These are phyloP conservation scores for Drosophila lutescens DNA, from an alignment of 2,888 invertebrate genomes.

Conservation along the genomic window DNA sequence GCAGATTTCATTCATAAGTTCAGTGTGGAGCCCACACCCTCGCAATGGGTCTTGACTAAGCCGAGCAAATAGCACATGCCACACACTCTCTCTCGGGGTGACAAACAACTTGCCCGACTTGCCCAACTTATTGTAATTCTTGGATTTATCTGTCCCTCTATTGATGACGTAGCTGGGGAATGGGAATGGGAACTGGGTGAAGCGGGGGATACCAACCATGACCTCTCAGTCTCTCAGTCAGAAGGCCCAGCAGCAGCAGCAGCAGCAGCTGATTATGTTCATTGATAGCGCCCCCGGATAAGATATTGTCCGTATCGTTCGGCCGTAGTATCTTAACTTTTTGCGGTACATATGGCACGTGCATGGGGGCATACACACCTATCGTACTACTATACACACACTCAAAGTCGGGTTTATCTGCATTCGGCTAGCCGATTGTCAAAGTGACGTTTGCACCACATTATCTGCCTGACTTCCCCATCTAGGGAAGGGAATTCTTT, in stretches of 20 bases:
- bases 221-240: slow-evolving; percentile 49
- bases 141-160: slow-evolving; percentile 48
- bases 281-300: slow-evolving; percentile 76
- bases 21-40: slow-evolving; percentile 22
- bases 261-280: slow-evolving; percentile 66
- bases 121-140: slow-evolving; percentile 48
- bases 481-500: slow-evolving; percentile 44
- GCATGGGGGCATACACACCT: slow-evolving; percentile 59
- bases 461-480: slow-evolving; percentile 50
- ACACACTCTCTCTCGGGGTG: slow-evolving; percentile 5
- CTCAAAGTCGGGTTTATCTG: slow-evolving; percentile 52
- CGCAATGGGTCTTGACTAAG: slow-evolving; percentile 51
- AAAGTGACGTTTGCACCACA: slow-evolving; percentile 60
- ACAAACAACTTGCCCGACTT: slow-evolving; percentile 7
- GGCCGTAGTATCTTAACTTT: slow-evolving; percentile 76
- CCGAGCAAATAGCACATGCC: slow-evolving; percentile 59
- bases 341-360: slow-evolving; percentile 65
- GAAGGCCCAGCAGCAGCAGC: slow-evolving; percentile 29
- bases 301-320: slow-evolving; percentile 72
- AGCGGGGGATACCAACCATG: slow-evolving; percentile 41
- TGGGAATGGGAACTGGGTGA: background rate
- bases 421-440: slow-evolving; percentile 35
- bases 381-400: slow-evolving; percentile 47
- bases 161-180: slow-evolving; percentile 62
- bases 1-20: slow-evolving; percentile 70